Evolutionary conservation across 2,888 invertebrate species (phyloP).

Genomic region (Pristionchus arcanus): DNA sequence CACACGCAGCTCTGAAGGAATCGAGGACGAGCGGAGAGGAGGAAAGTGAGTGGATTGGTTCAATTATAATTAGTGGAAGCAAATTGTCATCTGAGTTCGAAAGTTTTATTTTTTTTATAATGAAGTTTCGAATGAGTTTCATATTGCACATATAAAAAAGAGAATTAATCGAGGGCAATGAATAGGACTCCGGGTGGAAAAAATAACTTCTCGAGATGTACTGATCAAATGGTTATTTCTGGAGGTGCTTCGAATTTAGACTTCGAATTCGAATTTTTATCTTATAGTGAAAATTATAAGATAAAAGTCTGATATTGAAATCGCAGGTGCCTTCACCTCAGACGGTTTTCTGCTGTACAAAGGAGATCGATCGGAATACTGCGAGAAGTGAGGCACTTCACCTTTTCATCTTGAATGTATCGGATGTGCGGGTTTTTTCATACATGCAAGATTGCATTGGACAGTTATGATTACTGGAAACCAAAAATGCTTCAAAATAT

Average conservation of each 20-base stretch:
- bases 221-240: no score
- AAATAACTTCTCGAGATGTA: no score
- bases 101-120: no score
- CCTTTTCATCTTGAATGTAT: background rate
- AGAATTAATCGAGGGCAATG: background rate
- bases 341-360: conserved; percentile 48
- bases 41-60: background rate
- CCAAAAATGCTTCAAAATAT: no score
- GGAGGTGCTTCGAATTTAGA: no score
- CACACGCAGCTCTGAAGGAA: conserved; percentile 27
- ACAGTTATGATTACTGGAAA: no score
- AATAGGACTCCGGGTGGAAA: no score
- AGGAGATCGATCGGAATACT: conserved; percentile 41
- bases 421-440: background rate
- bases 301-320: background rate
- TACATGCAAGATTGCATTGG: no score
- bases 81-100: background rate
- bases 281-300: no score
- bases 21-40: conserved; percentile 34
- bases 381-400: conserved; percentile 16
- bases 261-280: no score
- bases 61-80: background rate
- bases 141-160: background rate
- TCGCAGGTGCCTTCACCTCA: conserved; percentile 17
- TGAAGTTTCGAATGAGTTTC: background rate